Evolutionary conservation across 1,140 invertebrate genomes (phyloP).

Genomic region (Hycleus phaleratus): DNA sequence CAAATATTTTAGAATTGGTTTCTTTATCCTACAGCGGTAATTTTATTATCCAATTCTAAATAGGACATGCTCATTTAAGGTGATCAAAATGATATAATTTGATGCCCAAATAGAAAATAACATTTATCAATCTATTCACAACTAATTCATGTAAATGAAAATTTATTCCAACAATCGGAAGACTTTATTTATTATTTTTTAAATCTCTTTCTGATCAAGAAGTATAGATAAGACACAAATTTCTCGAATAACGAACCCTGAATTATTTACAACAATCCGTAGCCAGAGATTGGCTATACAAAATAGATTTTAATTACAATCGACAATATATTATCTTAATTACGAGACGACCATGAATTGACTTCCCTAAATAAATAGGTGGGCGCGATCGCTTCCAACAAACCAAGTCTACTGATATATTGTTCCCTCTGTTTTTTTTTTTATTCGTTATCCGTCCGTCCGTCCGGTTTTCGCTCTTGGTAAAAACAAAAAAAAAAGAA

Average conservation of each 20-base stretch:
- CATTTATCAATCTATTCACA: no score
- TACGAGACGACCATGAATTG: slow-evolving; percentile 16
- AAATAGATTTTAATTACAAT: slow-evolving; percentile 34
- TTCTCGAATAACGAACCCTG: slow-evolving; percentile 10
- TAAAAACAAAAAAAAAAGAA: slow-evolving; percentile 20
- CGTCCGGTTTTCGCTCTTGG: slow-evolving; percentile 10
- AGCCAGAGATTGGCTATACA: slow-evolving; percentile 22
- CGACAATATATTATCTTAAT: slow-evolving; percentile 34
- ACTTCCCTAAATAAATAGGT: slow-evolving; percentile 18
- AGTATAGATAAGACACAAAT: neutral
- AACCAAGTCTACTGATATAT: slow-evolving; percentile 9
- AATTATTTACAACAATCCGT: slow-evolving; percentile 24
- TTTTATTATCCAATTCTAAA: slow-evolving; percentile 5
- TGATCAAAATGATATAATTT: no score
- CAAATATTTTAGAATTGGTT: slow-evolving; percentile 16
- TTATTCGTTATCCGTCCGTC: neutral
- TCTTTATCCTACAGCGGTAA: slow-evolving; percentile 1
- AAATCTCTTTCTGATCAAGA: no score
- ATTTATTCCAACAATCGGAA: no score
- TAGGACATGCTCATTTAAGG: neutral
- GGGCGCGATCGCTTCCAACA: slow-evolving; percentile 17
- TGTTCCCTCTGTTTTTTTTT: slow-evolving; percentile 4
- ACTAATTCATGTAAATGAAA: no score
- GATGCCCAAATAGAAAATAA: no score
- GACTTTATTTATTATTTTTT: no score